phyloP scores from a whole-genome alignment of 2,888 invertebrate genomes.

The Bimastos eiseni region DNA sequence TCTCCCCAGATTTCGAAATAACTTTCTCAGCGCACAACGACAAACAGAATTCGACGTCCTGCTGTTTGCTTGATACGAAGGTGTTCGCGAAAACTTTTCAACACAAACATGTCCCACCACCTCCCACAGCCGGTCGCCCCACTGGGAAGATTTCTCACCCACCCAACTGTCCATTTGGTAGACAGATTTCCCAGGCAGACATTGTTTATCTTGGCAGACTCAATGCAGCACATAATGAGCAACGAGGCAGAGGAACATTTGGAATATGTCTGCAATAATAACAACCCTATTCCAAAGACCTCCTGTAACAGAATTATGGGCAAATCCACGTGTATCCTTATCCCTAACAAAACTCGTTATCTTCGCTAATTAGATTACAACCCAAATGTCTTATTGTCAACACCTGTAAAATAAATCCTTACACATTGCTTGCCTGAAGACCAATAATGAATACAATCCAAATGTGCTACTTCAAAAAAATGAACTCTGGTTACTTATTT shows the following conservation, averaged over 20 bases:
- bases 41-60: not conserved
- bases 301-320: not conserved
- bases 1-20: not conserved
- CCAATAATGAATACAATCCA: not conserved
- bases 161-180: conserved; percentile 13
- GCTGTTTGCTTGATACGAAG: conserved; percentile 9
- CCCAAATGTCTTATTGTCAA: not conserved
- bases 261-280: conserved; percentile 13
- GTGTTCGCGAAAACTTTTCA: conserved; percentile 3
- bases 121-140: not conserved
- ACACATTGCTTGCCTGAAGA: not conserved
- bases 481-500: not conserved
- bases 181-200: conserved; percentile 13
- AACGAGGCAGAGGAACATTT: conserved; percentile 13
- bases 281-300: conserved; percentile 13
- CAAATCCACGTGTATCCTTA: conserved; percentile 6
- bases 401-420: not conserved
- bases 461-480: not conserved
- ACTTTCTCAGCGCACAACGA: not conserved
- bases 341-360: conserved; percentile 6
- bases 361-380: conserved; percentile 2
- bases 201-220: not conserved
- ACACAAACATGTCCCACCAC: conserved; percentile 13
- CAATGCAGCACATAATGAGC: not conserved
- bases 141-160: conserved; percentile 13